Evolutionary conservation across 1,140 invertebrate genomes (phyloP), one percentile per base, ranked within the genome.

Genomic region (Teleopsis dalmanni): DNA sequence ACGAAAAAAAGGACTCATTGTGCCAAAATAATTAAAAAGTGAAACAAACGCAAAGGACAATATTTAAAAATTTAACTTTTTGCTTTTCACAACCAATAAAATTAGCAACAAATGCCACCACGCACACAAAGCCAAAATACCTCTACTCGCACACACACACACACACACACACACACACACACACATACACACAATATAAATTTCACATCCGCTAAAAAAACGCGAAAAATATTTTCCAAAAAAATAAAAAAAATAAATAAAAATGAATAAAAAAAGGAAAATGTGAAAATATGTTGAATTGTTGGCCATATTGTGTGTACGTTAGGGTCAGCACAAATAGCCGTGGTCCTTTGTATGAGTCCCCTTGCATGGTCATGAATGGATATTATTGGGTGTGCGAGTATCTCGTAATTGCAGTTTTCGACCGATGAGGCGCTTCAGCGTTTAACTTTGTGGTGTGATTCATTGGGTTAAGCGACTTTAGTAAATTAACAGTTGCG

Each of bases 401-500:
- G 33, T n/a, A n/a, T n/a, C n/a, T n/a, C n/a, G n/a, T n/a, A n/a
- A n/a, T n/a, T n/a, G n/a, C n/a, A n/a, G n/a, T n/a, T n/a, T n/a
- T n/a, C n/a, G n/a, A n/a, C n/a, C 18, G 19, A 34, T 9, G 11
- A 10, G 29, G 43, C 10, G 0, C 31, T 19, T n/a, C n/a, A 21
- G 16, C 34, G 4, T 35, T 18, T n/a, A 25, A 16, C 13, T 13
- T 33, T n/a, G 13, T 14, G 7, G 48, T 26, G 25, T 4, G 23
- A 11, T 9, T 23, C 11, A 35, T 29, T 4, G 16, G 22, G 19
- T n/a, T 18, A 9, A 29, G 8, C n/a, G 47, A n/a, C 26, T 48
- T 53, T 53, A 37, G 42, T 34, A 50, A 53, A 53, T 53, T 53
- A 53, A 53, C 47, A 50, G 47, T 53, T 53, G 47, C 37, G 51